Base-by-base conservation (phyloP, 2,797 vertebrate species). In the Carapus acus region DNA sequence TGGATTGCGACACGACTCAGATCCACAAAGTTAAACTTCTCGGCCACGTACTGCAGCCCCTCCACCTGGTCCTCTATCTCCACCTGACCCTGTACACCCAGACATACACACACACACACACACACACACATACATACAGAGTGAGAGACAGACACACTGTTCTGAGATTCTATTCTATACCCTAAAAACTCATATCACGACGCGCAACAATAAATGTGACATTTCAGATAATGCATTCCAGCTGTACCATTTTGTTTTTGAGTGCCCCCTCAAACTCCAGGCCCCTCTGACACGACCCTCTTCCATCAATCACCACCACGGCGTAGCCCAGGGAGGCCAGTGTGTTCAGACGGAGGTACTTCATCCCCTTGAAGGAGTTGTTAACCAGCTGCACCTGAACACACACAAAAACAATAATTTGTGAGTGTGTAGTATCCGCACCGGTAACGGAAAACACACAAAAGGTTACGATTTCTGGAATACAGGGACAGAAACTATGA, bases 1-100 rank as follows among this genome's bases (percentile, higher is more conserved):
- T 98, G 94, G 69, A 97, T 97, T 70, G 94, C 94, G 0, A 97
- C 93, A 0, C 94, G 92, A 79, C 88, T 92, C 73, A 97, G 79
- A 84, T 98, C 95, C 5, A 98, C 82, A 80, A 98, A 98, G 80
- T 93, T 93, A 31, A 94, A 97, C 84, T 93, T 94, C 71, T 95
- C 89, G 0, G 94, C 91, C 73, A 96, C 93, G 1, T 91, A 96
- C 82, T 94, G 91, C 74, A 98, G 84, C 50, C 95, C 94, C 75
- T 97, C 94, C 74, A 97, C 94, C 86, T 98, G 95, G 87, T 97
- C 95, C 74, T 97, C 93, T 1, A 98, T 96, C 83, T 98, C 95
- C 77, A 98, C 94, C 76, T 97, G 94, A 49, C 95, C 94, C 94
- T 97, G 60, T 12, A 9, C 37, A 49, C 34, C 54, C 1, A 67